A percentile compares a stretch with the other conserved stretches of the same genome.
Evolutionary conservation across 2,113 vertebrate genomes (phyloP).

Genomic region (Corvus hawaiiensis): DNA sequence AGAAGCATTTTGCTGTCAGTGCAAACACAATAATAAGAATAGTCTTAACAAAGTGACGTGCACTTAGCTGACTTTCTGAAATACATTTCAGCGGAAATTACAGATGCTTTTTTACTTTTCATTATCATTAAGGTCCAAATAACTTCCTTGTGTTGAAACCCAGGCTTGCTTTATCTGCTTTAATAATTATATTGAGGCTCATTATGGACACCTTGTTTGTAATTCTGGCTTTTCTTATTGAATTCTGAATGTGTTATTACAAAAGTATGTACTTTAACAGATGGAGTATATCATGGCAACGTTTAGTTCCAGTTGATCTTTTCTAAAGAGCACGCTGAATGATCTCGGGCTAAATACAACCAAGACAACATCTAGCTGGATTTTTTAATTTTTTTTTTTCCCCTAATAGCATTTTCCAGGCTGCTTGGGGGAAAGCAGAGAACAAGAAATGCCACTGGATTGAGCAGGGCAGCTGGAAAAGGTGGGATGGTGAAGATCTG

Average conservation of each 20-base stretch:
- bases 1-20: slow-evolving; percentile 66
- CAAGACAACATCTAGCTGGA: background rate
- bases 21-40: slow-evolving; percentile 69
- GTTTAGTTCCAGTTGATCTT: slow-evolving; percentile 59
- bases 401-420: background rate
- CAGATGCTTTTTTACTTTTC: slow-evolving; percentile 67
- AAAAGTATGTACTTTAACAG: slow-evolving; percentile 47
- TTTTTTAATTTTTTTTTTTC: background rate
- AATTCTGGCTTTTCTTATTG: slow-evolving; percentile 49
- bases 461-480: background rate
- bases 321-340: background rate
- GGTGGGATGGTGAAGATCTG: background rate
- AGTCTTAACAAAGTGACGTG: slow-evolving; percentile 69
- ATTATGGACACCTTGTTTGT: slow-evolving; percentile 64
- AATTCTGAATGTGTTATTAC: slow-evolving; percentile 50
- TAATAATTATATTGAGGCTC: slow-evolving; percentile 63
- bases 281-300: slow-evolving; percentile 23
- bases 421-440: background rate
- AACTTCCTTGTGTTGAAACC: slow-evolving; percentile 53
- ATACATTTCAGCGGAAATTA: slow-evolving; percentile 63
- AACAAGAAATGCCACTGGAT: background rate
- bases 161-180: slow-evolving; percentile 53
- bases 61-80: slow-evolving; percentile 63
- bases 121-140: slow-evolving; percentile 64
- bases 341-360: background rate